A percentile compares a stretch with the other conserved stretches of the same genome.
phyloP scores from a whole-genome alignment of 2,888 invertebrate genomes.

The Cephus spinipes region DNA sequence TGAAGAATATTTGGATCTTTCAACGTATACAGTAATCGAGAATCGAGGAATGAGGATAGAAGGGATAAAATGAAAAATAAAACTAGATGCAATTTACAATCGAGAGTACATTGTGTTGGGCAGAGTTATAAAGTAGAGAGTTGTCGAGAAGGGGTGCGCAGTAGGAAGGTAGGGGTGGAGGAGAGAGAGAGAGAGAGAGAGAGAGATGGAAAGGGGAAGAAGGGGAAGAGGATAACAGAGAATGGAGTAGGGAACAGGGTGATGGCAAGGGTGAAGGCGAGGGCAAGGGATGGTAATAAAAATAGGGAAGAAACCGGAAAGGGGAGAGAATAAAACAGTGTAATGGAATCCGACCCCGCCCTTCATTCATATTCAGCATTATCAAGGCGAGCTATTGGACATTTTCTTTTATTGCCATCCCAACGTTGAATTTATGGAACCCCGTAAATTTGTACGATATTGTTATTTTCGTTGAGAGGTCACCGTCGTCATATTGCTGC shows the following conservation, averaged over 20 bases:
- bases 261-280: background rate
- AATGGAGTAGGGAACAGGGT: background rate
- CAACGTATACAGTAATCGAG: background rate
- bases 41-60: background rate
- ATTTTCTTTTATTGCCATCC: constrained; percentile 25
- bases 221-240: background rate
- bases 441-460: constrained; percentile 21
- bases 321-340: constrained; percentile 21
- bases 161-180: background rate
- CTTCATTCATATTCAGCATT: constrained; percentile 26
- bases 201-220: background rate
- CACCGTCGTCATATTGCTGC: background rate
- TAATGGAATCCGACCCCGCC: constrained; percentile 22
- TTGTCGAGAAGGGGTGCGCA: background rate
- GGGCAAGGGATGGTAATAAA: constrained; percentile 6
- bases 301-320: constrained; percentile 1
- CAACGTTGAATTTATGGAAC: constrained; percentile 17
- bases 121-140: constrained; percentile 1
- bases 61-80: background rate
- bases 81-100: background rate
- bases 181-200: background rate
- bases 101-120: constrained; percentile 4
- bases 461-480: constrained; percentile 15
- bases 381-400: constrained; percentile 24
- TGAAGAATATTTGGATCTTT: background rate